These are phyloP conservation scores for Tinea semifulvella DNA, from an alignment of 2,888 invertebrate genomes.

Conservation along the genomic window DNA sequence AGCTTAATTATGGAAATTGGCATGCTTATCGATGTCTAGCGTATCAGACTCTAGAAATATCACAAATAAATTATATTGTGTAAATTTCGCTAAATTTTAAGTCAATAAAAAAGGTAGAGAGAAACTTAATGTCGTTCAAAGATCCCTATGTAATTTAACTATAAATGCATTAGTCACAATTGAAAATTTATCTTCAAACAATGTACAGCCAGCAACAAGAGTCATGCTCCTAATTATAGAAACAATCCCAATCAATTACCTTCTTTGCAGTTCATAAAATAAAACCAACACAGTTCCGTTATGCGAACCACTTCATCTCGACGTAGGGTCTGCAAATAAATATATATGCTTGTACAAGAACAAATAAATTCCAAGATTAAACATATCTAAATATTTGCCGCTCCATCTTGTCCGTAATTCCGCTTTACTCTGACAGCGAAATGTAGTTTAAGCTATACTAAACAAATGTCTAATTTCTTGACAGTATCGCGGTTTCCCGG, in stretches of 20 bases:
- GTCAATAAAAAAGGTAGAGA: too few species aligned
- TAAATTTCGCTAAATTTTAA: too few species aligned
- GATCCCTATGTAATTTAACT: neutral
- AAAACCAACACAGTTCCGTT: conserved; percentile 34
- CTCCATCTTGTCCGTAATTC: neutral
- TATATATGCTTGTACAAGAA: too few species aligned
- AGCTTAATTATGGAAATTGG: too few species aligned
- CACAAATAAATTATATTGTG: too few species aligned
- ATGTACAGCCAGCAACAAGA: conserved; percentile 31
- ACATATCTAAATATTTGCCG: too few species aligned
- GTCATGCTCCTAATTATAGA: conserved; percentile 66
- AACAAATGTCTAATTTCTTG: conserved; percentile 3
- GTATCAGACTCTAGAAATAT: too few species aligned
- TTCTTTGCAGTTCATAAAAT: conserved; percentile 6
- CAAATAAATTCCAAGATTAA: too few species aligned
- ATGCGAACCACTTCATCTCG: conserved; percentile 16
- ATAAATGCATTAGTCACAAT: neutral
- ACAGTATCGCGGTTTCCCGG: neutral
- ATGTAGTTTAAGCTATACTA: neutral
- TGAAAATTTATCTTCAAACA: neutral
- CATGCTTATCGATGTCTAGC: too few species aligned
- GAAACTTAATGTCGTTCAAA: too few species aligned
- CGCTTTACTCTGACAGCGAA: neutral
- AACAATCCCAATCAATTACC: conserved; percentile 66
- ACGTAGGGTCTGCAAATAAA: conserved; percentile 37